Conservation (phyloP, 2,888 invertebrate species). For the Oscheius sp. region DNA sequence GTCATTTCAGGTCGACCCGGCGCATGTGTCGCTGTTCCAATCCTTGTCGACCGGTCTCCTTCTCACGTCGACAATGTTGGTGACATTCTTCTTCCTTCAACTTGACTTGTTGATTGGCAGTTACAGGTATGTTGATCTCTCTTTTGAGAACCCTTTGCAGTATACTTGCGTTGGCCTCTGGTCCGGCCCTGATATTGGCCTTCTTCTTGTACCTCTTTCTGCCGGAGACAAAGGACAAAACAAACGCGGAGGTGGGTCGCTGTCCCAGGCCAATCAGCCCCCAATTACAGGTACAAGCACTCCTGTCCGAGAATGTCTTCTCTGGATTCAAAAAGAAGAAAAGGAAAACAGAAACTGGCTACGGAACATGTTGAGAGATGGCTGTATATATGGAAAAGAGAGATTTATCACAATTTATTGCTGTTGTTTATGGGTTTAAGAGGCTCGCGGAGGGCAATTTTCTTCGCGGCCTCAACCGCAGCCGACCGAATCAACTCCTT, state of each 20-base stretch:
- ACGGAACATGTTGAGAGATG: conserved; percentile 23
- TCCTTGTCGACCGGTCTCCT: conserved; percentile 67
- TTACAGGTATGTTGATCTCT: conserved; percentile 44
- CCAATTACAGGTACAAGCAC: conserved; percentile 25
- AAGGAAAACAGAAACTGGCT: conserved; percentile 23
- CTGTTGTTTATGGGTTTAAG: conserved; percentile 33
- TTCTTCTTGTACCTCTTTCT: conserved; percentile 63
- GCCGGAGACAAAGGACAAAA: conserved; percentile 67
- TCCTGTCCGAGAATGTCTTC: conserved; percentile 1
- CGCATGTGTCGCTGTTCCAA: conserved; percentile 59
- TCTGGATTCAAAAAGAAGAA: conserved; percentile 30
- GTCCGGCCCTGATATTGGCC: conserved; percentile 66
- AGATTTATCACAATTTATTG: conserved; percentile 33
- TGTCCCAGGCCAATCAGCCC: too few relatives aligned
- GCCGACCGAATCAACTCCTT: conserved; percentile 9
- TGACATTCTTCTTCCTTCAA: conserved; percentile 65
- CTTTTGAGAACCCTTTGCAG: conserved; percentile 36
- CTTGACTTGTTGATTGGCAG: conserved; percentile 56
- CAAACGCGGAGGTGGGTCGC: conserved; percentile 47
- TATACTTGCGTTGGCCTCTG: conserved; percentile 61
- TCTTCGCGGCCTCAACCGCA: conserved; percentile 9
- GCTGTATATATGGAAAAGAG: conserved; percentile 28
- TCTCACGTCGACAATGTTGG: conserved; percentile 59
- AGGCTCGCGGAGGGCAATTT: conserved; percentile 29
- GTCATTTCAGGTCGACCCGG: conserved; percentile 42